Evolutionary conservation across 2,797 vertebrate species (phyloP), one percentile per base, ranked within the genome.

Genomic region (Avahi laniger): DNA sequence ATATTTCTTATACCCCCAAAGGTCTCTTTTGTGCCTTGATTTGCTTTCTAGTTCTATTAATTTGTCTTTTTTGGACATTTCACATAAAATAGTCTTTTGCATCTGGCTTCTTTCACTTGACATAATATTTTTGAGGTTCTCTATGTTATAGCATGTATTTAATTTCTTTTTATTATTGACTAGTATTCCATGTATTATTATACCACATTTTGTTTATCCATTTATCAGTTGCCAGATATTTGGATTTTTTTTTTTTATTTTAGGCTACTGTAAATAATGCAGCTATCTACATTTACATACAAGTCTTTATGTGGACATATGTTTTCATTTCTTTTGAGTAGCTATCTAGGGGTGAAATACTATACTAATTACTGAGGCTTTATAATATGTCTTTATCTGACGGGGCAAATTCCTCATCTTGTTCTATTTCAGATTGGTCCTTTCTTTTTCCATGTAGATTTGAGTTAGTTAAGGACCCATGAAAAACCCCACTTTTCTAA

Each of bases 51-150:
- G 41, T 28, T 87, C 9, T 91, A 35, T 41, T 84, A 88, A 28
- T 73, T 95, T 67, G 43, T 65, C n/a, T 86, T 92, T 88, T 69
- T n/a, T 91, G 59, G 15, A 85, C 24, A 93, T 63, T 94, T 93
- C 41, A 17, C 59, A 13, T 75, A 82, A 90, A 85, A 65, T 48
- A 41, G 59, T 87, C 75, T 82, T 90, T 48, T 26, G 14, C 18
- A n/a, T 79, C 24, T 46, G 15, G 72, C 52, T 70, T 82, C 3
- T 63, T 91, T 67, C 41, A 65, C 28, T 89, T 87, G 72, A 13
- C 14, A 11, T 90, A 70, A 28, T 85, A 48, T 50, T 90, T 63
- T 86, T 86, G 28, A 93, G 41, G 6, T 80, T 86, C 35, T 59
- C 28, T 14, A 7, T 61, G 28, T 75, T 35, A 61, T 18, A 75